phyloP scores from a whole-genome alignment of 2,888 invertebrate species.

The Drosophila glabriapex region DNA sequence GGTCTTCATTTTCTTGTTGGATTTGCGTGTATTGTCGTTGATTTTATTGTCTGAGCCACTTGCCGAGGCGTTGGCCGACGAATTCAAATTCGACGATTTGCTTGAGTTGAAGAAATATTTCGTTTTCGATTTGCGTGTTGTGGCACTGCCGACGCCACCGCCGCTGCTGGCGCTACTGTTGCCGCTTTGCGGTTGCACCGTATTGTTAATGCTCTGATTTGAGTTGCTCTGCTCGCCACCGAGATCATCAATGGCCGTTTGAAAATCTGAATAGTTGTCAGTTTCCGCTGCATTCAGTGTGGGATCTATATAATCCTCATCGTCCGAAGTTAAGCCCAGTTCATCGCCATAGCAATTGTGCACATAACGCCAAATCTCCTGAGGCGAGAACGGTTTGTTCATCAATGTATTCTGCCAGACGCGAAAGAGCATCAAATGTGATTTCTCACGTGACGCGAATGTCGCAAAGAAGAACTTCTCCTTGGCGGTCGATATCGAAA shows the following conservation, averaged over 20 bases:
- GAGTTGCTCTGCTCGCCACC: constrained; percentile 58
- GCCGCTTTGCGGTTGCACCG: constrained; percentile 59
- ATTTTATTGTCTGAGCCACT: constrained; percentile 81
- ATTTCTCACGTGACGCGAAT: constrained; percentile 96
- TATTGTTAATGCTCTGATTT: constrained; percentile 46
- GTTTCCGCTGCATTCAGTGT: constrained; percentile 59
- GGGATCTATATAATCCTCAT: constrained; percentile 93
- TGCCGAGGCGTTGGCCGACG: constrained; percentile 78
- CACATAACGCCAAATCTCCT: constrained; percentile 96
- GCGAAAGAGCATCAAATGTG: constrained; percentile 97
- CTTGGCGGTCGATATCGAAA: constrained; percentile 91
- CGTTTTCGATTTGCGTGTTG: constrained; percentile 67
- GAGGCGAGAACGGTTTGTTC: constrained; percentile 93
- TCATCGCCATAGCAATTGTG: constrained; percentile 97
- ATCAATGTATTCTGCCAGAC: constrained; percentile 98
- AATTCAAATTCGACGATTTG: constrained; percentile 69
- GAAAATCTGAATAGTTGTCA: constrained; percentile 75
- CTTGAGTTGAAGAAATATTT: constrained; percentile 77
- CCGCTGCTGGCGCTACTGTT: constrained; percentile 78
- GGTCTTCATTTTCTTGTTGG: constrained; percentile 78
- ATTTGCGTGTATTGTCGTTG: constrained; percentile 70
- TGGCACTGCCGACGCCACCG: constrained; percentile 57
- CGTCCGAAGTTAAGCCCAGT: constrained; percentile 95
- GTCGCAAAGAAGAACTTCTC: constrained; percentile 98
- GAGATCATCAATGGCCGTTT: constrained; percentile 74